Conservation (phyloP, 2,888 invertebrate genomes). For the Antheraea yamamai region DNA sequence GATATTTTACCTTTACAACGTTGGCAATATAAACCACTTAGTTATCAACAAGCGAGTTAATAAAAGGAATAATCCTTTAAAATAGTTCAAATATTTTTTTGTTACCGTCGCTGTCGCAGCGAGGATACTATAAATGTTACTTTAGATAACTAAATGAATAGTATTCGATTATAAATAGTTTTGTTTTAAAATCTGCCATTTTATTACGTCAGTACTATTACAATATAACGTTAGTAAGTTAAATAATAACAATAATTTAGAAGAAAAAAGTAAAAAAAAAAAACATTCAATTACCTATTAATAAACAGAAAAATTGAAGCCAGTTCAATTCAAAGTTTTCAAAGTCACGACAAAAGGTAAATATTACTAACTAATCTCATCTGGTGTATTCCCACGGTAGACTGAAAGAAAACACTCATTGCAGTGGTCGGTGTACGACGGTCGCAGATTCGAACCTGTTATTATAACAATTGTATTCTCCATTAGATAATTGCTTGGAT, state of each 20-base stretch:
- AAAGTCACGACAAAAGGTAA: neutral
- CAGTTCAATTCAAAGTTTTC: neutral
- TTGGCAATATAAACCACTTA: no score
- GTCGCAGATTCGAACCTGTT: slow-evolving; percentile 13
- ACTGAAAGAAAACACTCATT: slow-evolving; percentile 24
- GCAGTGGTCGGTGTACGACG: neutral
- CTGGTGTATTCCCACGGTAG: slow-evolving; percentile 16
- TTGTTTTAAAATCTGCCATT: no score
- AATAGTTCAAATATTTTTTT: no score
- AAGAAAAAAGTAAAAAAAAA: neutral
- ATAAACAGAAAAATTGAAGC: neutral
- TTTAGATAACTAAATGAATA: no score
- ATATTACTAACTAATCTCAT: neutral
- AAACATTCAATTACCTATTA: neutral
- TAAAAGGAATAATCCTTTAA: no score
- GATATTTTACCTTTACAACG: no score
- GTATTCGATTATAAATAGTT: no score
- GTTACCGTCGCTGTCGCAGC: no score
- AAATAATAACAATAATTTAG: neutral
- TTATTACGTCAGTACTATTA: no score
- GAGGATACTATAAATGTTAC: no score
- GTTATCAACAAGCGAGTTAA: no score
- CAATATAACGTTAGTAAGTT: no score
- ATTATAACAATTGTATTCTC: slow-evolving; percentile 18
- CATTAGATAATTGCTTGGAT: slow-evolving; percentile 18